A percentile compares a stretch with the other conserved stretches of the same genome.
These are phyloP conservation scores for Cyrtorhinus lividipennis DNA, from an alignment of 1,140 invertebrate genomes.

Conservation along the genomic window DNA sequence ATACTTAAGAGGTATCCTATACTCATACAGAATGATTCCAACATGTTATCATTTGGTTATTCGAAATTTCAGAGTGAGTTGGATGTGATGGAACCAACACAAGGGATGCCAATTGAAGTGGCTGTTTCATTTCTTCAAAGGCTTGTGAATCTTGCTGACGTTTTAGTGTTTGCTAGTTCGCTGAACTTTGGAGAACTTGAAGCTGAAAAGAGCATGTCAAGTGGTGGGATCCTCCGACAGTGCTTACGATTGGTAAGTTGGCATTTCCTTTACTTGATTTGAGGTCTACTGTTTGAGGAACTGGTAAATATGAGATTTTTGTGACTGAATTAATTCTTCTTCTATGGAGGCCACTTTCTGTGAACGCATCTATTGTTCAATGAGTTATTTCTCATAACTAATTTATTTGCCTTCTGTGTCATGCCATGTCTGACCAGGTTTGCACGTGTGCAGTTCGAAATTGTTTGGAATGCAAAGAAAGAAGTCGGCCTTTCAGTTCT, in stretches of 20 bases:
- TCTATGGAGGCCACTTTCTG: no score
- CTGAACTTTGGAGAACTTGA: conserved; percentile 95
- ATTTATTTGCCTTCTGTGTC: no score
- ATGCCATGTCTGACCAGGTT: conserved; percentile 48
- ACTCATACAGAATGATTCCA: no score
- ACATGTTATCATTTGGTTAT: no score
- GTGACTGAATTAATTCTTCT: no score
- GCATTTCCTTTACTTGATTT: conserved; percentile 25
- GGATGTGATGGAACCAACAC: conserved; percentile 94
- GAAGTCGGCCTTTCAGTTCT: conserved; percentile 45
- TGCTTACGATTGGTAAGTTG: conserved; percentile 81
- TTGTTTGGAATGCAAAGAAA: conserved; percentile 94
- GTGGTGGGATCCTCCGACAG: conserved; percentile 92
- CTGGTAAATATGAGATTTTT: no score
- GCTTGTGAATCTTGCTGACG: conserved; percentile 95
- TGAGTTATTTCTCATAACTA: no score
- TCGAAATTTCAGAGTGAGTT: conserved; percentile 69
- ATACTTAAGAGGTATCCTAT: no score
- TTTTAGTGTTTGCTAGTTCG: conserved; percentile 93
- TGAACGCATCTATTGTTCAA: no score
- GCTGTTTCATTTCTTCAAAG: conserved; percentile 92
- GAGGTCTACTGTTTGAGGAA: no score
- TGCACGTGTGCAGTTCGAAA: conserved; percentile 96
- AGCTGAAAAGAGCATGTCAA: conserved; percentile 99
- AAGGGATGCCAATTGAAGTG: conserved; percentile 96